Evolutionary conservation across 2,888 invertebrate genomes (phyloP), one percentile per base, ranked within the genome.

Genomic region (Cephus rjabovi): DNA sequence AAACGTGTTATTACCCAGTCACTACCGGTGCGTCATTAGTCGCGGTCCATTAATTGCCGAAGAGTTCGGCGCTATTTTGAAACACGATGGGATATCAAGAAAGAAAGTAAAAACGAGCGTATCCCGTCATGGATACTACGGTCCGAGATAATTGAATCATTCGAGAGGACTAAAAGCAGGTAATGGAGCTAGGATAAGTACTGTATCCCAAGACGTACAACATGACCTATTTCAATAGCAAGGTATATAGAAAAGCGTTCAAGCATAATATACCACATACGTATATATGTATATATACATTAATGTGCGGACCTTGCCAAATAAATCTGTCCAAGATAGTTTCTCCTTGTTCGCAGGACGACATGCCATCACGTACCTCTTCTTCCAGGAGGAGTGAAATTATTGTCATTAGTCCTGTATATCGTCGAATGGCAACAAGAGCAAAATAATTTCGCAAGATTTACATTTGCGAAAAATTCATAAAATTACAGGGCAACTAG

Each of bases 1-100:
- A 85, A 85, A 87, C 83, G 84, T 83, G 82, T 87, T 83, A 81
- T 87, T 86, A 85, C 81, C 81, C 82, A 80, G 79, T 82, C 83
- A 74, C 81, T 82, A 83, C 83, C 75, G 79, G 76, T 74, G 74
- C 79, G 80, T 82, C 80, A 83, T 87, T 87, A 86, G 85, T 83
- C 79, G 81, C 80, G 81, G 77, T 85, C 80, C 83, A 82, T 88
- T 87, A 86, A 87, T 86, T 84, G 74, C 81, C 73, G 75, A 78
- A 71, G 31, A 71, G 33, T 71, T 71, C 34, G 33, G 71, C 71
- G 71, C 12, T 12, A 71, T 23, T 71, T 31, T 15, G 71, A 71
- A 71, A 71, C 71, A 23, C 71, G 71, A 71, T 71, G 71, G 71
- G 71, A 34, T 71, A 71, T 71, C 71, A 34, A 71, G 71, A 15